Conservation (phyloP, 2,888 invertebrate species). For the Sepioteuthis lessoniana region DNA sequence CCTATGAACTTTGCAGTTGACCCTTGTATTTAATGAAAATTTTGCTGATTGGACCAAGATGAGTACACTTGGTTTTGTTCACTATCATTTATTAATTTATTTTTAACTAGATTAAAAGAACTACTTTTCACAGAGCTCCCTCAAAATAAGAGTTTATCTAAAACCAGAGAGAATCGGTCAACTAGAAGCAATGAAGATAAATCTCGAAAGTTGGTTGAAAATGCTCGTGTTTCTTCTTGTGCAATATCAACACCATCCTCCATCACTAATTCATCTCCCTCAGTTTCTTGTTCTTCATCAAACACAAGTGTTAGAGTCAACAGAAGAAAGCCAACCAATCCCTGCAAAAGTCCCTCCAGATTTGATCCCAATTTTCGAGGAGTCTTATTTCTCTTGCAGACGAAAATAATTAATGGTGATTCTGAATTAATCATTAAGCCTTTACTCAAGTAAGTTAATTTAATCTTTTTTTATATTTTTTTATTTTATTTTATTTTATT, state of each 20-base stretch:
- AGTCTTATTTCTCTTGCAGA: slow-evolving; percentile 63
- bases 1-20: no score
- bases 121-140: background rate
- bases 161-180: background rate
- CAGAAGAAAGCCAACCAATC: slow-evolving; percentile 59
- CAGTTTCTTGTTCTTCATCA: background rate
- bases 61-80: no score
- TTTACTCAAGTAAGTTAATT: slow-evolving; percentile 61
- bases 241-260: background rate
- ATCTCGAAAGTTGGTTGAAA: background rate
- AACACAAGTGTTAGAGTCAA: background rate
- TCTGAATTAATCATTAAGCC: slow-evolving; percentile 63
- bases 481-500: no score
- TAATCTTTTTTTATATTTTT: no score
- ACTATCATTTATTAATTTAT: background rate
- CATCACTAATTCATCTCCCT: background rate
- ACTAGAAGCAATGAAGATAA: background rate
- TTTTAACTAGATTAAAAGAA: background rate
- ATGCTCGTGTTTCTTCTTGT: background rate
- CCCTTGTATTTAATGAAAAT: no score
- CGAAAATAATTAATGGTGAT: slow-evolving; percentile 55
- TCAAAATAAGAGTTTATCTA: background rate
- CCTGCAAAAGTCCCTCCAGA: slow-evolving; percentile 61
- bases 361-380: slow-evolving; percentile 68
- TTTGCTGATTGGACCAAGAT: no score